A percentile compares a stretch with the other conserved stretches of the same genome.
Conservation (phyloP, 2,797 vertebrate genomes). For the Sebastes minor region DNA sequence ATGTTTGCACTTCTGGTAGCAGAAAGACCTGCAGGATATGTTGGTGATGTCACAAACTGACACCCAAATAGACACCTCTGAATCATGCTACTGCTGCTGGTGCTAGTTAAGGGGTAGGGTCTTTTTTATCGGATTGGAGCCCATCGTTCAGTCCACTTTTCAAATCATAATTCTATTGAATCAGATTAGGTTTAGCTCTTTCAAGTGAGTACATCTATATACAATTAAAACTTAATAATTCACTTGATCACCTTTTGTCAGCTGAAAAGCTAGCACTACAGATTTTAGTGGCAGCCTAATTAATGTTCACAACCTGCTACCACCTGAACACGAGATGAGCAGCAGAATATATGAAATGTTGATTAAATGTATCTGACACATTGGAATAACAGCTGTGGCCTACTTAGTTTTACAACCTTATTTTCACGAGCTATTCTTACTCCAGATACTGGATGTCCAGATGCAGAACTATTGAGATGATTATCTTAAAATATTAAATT, state of each 20-base stretch:
- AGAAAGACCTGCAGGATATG: slow-evolving; percentile 3
- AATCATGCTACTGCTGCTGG: background rate
- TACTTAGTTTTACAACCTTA: slow-evolving; percentile 10
- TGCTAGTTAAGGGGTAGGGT: background rate
- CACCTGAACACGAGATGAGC: slow-evolving; percentile 5
- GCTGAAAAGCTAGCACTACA: background rate
- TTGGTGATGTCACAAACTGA: background rate
- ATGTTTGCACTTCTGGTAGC: slow-evolving; percentile 8
- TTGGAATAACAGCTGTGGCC: slow-evolving; percentile 6
- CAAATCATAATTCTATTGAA: background rate
- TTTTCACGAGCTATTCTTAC: background rate
- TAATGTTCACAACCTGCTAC: slow-evolving; percentile 11
- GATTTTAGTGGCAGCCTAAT: background rate
- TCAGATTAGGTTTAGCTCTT: background rate
- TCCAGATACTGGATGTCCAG: slow-evolving; percentile 6
- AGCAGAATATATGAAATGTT: slow-evolving; percentile 6
- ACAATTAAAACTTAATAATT: background rate
- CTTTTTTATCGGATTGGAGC: background rate
- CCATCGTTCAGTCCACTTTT: background rate
- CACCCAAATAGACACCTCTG: background rate
- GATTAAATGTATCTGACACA: slow-evolving; percentile 30
- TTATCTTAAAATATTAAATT: slow-evolving; percentile 7
- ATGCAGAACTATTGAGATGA: slow-evolving; percentile 1
- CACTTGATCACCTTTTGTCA: background rate
- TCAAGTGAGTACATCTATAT: background rate